Percentiles rank a stretch among this genome's conserved stretches.
phyloP scores from a whole-genome alignment of 2,797 vertebrate species.

The Oreonectes daqikongensis region DNA sequence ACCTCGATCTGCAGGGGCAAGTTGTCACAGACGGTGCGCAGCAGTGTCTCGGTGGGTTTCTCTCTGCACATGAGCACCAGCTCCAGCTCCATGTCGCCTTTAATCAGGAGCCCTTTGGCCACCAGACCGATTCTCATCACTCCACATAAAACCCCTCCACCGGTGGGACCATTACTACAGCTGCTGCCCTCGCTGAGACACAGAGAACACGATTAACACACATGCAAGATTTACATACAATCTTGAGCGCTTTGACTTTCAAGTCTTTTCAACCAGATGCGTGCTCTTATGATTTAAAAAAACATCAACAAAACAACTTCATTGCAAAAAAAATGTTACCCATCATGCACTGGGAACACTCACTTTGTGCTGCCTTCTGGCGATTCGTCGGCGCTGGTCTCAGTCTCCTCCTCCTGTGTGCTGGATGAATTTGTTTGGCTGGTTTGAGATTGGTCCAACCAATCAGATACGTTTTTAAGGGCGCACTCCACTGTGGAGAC shows the following conservation, averaged over 20 bases:
- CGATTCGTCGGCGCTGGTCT: slow-evolving; percentile 68
- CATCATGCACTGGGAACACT: slow-evolving; percentile 59
- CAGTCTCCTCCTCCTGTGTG: slow-evolving; percentile 64
- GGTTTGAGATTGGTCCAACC: slow-evolving; percentile 89
- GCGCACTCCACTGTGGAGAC: slow-evolving; percentile 97
- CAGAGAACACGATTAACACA: slow-evolving; percentile 11
- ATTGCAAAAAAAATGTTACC: neutral
- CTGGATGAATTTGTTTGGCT: slow-evolving; percentile 73
- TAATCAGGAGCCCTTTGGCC: slow-evolving; percentile 97
- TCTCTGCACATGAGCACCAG: slow-evolving; percentile 98
- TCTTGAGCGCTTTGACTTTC: too few species aligned
- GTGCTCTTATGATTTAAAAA: too few species aligned
- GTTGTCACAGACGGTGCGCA: slow-evolving; percentile 90
- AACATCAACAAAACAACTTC: neutral
- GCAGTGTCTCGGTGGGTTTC: slow-evolving; percentile 92
- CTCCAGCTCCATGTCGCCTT: slow-evolving; percentile 98
- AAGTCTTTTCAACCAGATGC: too few species aligned
- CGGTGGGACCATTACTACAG: slow-evolving; percentile 68
- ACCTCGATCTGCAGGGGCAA: slow-evolving; percentile 96
- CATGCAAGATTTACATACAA: neutral
- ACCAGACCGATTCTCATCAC: slow-evolving; percentile 98
- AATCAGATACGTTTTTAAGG: slow-evolving; percentile 97
- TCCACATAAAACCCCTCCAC: slow-evolving; percentile 88
- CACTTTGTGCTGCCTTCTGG: slow-evolving; percentile 82
- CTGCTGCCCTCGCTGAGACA: slow-evolving; percentile 83